Conservation (phyloP, 2,113 vertebrate species). For the Neolamprologus cancellatus region DNA sequence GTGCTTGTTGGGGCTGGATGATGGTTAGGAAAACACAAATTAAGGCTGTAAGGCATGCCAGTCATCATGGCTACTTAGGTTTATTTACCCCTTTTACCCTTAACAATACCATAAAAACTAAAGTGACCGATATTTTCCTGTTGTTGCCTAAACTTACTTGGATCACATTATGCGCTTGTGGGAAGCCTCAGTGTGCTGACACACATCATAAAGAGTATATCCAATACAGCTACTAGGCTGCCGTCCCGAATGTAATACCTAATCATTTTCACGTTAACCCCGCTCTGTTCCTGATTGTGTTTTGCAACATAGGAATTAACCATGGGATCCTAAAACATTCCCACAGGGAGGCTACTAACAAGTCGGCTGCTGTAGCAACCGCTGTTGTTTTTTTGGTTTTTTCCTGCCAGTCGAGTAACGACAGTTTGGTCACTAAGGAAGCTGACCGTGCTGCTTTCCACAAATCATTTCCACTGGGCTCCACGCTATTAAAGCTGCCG, state of each 20-base stretch:
- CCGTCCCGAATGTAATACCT: background rate
- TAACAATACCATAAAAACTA: slow-evolving; percentile 11
- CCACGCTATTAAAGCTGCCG: background rate
- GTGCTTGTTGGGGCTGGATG: background rate
- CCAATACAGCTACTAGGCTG: background rate
- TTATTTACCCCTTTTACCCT: slow-evolving; percentile 15
- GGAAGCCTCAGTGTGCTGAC: background rate
- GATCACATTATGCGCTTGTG: slow-evolving; percentile 16
- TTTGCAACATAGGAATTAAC: slow-evolving; percentile 16
- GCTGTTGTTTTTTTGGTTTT: slow-evolving; percentile 10
- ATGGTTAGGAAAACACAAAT: slow-evolving; percentile 30
- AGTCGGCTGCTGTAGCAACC: slow-evolving; percentile 54
- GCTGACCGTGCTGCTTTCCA: slow-evolving; percentile 22
- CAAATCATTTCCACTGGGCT: slow-evolving; percentile 25
- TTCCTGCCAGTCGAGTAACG: slow-evolving; percentile 17
- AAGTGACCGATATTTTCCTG: slow-evolving; percentile 9
- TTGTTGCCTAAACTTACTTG: slow-evolving; percentile 2
- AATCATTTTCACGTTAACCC: slow-evolving; percentile 20
- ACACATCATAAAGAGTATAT: slow-evolving; percentile 4
- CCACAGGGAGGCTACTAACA: slow-evolving; percentile 57
- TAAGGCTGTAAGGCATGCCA: background rate
- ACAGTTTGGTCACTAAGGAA: slow-evolving; percentile 52
- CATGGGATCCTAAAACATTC: background rate
- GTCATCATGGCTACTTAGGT: background rate
- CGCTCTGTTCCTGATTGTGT: background rate